Percentiles rank a stretch among this genome's conserved stretches.
phyloP scores from a whole-genome alignment of 2,113 vertebrate species.

The Nothoprocta pentlandii region DNA sequence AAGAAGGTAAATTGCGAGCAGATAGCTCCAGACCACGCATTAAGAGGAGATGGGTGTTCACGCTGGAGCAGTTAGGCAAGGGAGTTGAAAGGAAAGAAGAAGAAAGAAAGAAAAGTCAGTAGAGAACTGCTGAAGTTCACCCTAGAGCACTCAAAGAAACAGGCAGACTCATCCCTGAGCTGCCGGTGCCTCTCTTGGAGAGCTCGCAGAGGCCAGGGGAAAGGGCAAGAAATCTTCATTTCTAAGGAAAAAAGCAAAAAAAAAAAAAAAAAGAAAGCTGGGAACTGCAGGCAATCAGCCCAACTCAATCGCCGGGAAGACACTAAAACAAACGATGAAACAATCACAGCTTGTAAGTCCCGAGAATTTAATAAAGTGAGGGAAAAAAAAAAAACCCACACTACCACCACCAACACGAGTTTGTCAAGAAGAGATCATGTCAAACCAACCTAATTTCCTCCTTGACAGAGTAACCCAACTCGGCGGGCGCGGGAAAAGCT shows the following conservation, averaged over 20 bases:
- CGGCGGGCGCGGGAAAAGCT: slow-evolving; percentile 56
- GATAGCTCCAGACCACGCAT: neutral
- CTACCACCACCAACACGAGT: slow-evolving; percentile 55
- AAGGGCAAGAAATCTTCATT: slow-evolving; percentile 55
- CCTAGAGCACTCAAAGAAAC: neutral
- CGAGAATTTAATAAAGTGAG: slow-evolving; percentile 59
- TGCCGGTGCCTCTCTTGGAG: neutral
- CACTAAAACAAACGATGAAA: slow-evolving; percentile 62
- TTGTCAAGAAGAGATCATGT: slow-evolving; percentile 71
- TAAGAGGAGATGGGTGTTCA: neutral
- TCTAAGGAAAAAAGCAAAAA: neutral
- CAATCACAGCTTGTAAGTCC: slow-evolving; percentile 56
- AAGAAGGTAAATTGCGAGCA: neutral
- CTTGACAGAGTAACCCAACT: slow-evolving; percentile 68
- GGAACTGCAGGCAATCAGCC: slow-evolving; percentile 59
- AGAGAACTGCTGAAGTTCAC: neutral
- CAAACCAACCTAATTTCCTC: slow-evolving; percentile 70
- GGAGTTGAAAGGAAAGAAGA: neutral
- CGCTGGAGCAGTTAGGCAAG: neutral
- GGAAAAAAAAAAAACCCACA: neutral
- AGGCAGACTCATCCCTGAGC: neutral
- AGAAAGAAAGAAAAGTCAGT: neutral
- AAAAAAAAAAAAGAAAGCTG: neutral
- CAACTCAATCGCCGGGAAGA: slow-evolving; percentile 43
- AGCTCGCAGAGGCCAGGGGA: neutral